Conservation (phyloP, 1,140 invertebrate genomes). For the Notospermus geniculatus region DNA sequence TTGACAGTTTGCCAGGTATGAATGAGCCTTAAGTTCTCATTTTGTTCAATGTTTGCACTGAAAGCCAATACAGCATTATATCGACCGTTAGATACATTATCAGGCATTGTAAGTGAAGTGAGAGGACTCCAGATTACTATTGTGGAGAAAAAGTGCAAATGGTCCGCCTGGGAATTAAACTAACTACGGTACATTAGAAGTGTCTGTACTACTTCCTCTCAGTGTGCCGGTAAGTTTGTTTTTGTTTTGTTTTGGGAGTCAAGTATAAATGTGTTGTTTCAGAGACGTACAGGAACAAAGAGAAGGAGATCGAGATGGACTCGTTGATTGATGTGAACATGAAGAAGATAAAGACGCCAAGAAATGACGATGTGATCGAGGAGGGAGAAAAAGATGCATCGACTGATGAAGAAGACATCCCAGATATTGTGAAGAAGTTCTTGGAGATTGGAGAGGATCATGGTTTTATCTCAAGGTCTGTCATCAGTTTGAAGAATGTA, state of each 20-base stretch:
- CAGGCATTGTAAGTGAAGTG: too few relatives aligned
- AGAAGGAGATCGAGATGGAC: not conserved
- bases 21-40: too few relatives aligned
- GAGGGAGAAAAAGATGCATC: not conserved
- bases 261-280: not conserved
- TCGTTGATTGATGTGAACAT: not conserved
- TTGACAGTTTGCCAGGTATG: too few relatives aligned
- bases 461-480: conserved; percentile 38
- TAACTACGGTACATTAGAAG: too few relatives aligned
- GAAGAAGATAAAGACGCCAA: not conserved
- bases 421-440: conserved; percentile 30
- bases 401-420: conserved; percentile 26
- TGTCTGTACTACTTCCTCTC: too few relatives aligned
- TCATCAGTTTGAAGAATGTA: not conserved
- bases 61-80: too few relatives aligned
- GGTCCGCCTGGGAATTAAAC: too few relatives aligned
- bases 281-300: conserved; percentile 8
- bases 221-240: too few relatives aligned
- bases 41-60: too few relatives aligned
- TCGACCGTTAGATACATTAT: too few relatives aligned
- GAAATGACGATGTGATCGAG: not conserved
- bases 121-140: too few relatives aligned
- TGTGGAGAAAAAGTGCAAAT: too few relatives aligned
- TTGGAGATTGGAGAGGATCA: conserved; percentile 28
- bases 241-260: not conserved